A percentile compares a stretch with the other conserved stretches of the same genome.
phyloP scores from a whole-genome alignment of 2,888 invertebrate genomes.

The Diarsia dahlii region DNA sequence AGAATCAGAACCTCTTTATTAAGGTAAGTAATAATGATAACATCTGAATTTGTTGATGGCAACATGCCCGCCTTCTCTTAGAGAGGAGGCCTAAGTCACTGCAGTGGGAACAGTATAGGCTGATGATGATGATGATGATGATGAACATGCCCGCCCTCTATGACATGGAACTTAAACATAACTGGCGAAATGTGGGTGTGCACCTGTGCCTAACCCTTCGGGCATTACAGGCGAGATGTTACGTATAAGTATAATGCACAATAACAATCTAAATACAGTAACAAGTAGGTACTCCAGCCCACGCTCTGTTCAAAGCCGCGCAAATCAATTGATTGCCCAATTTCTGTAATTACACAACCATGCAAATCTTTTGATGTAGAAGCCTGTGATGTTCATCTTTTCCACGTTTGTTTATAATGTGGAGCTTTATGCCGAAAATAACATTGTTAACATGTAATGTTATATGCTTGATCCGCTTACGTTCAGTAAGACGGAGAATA shows the following conservation, averaged over 20 bases:
- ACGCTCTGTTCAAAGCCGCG: constrained; percentile 43
- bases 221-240: no score
- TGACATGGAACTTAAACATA: no score
- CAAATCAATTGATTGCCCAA: constrained; percentile 56
- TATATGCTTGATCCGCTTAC: not conserved
- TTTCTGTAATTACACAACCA: constrained; percentile 52
- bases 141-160: no score
- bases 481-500: not conserved
- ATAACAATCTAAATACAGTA: constrained; percentile 23
- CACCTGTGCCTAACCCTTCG: no score
- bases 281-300: constrained; percentile 24
- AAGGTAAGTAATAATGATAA: no score
- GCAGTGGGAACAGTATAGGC: no score
- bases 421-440: constrained; percentile 1
- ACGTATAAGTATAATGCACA: not conserved
- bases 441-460: constrained; percentile 1
- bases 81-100: no score
- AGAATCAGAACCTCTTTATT: no score
- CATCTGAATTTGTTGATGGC: no score
- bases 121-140: no score
- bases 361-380: constrained; percentile 45
- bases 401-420: constrained; percentile 1
- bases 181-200: no score
- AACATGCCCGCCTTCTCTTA: no score
- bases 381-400: constrained; percentile 43